Evolutionary conservation across 2,888 invertebrate genomes (phyloP).

Genomic region (Latheticus oryzae): DNA sequence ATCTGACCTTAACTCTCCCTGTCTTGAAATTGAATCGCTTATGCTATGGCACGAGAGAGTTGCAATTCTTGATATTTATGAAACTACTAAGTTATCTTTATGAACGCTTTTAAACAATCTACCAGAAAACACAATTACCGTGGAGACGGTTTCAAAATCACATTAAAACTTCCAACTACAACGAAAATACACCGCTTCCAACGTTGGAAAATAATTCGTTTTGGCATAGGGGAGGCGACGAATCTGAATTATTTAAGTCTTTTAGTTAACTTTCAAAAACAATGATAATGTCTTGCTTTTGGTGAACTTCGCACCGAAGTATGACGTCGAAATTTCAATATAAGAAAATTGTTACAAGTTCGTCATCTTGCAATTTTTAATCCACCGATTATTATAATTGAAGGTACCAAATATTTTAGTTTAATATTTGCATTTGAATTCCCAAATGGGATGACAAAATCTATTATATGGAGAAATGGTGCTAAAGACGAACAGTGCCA

Average conservation of each 20-base stretch:
- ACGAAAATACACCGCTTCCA: slow-evolving; percentile 11
- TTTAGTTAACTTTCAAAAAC: slow-evolving; percentile 10
- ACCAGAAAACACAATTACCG: slow-evolving; percentile 36
- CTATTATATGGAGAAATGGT: too few relatives aligned
- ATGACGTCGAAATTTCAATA: too few relatives aligned
- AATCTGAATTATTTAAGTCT: slow-evolving; percentile 10
- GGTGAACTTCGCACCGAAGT: too few relatives aligned
- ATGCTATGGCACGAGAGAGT: slow-evolving; percentile 23
- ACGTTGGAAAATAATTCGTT: slow-evolving; percentile 13
- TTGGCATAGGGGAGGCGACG: slow-evolving; percentile 2
- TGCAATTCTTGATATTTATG: slow-evolving; percentile 34
- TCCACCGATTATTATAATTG: too few relatives aligned
- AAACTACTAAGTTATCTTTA: slow-evolving; percentile 37
- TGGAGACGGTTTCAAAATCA: slow-evolving; percentile 32
- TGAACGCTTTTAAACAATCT: slow-evolving; percentile 32
- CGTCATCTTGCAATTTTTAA: too few relatives aligned
- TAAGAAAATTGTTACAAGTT: too few relatives aligned
- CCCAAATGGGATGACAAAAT: too few relatives aligned
- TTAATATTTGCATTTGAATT: too few relatives aligned
- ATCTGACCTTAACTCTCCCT: slow-evolving; percentile 32
- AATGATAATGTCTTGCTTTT: too few relatives aligned
- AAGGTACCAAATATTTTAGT: too few relatives aligned
- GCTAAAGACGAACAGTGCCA: too few relatives aligned
- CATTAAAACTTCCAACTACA: slow-evolving; percentile 31
- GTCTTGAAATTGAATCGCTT: slow-evolving; percentile 19